A percentile compares a stretch with the other conserved stretches of the same genome.
Evolutionary conservation across 1,140 invertebrate genomes (phyloP).

Genomic region (Zaprionus africanus): DNA sequence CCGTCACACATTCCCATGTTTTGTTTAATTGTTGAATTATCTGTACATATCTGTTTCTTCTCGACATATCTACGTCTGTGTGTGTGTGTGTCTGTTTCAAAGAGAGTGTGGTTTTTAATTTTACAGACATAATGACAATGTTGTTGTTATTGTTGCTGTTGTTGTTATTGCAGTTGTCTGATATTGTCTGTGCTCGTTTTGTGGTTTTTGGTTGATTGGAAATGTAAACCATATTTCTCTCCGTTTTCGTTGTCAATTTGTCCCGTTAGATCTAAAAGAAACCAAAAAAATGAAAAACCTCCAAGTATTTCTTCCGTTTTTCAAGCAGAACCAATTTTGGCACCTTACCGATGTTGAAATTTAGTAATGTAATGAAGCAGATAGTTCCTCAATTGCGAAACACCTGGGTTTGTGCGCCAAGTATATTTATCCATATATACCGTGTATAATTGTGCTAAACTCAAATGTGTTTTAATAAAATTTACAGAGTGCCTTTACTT

Average conservation of each 20-base stretch:
- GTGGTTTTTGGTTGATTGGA: constrained; percentile 48
- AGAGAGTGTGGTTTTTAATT: constrained; percentile 50
- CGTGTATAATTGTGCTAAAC: constrained; percentile 10
- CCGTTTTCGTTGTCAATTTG: constrained; percentile 11
- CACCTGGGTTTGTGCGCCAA: constrained; percentile 12
- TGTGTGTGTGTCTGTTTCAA: constrained; percentile 16
- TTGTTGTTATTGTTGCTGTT: constrained; percentile 13
- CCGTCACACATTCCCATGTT: constrained; percentile 45
- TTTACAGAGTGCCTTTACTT: constrained; percentile 35
- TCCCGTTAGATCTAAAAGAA: constrained; percentile 31
- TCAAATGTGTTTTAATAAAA: background rate
- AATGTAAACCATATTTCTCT: constrained; percentile 34
- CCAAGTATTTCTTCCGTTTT: constrained; percentile 1
- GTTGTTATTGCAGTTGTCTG: constrained; percentile 28
- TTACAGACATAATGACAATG: constrained; percentile 38
- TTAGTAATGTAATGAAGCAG: background rate
- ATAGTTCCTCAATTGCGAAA: background rate
- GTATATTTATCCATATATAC: background rate
- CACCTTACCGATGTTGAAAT: background rate
- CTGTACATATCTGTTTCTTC: constrained; percentile 6
- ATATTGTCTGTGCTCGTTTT: constrained; percentile 48
- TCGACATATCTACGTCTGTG: background rate
- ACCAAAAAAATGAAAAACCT: background rate
- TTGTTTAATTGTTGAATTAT: constrained; percentile 52
- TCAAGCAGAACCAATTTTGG: background rate